Conservation (phyloP, 2,797 vertebrate genomes). For the Spinibarbus caldwelli region DNA sequence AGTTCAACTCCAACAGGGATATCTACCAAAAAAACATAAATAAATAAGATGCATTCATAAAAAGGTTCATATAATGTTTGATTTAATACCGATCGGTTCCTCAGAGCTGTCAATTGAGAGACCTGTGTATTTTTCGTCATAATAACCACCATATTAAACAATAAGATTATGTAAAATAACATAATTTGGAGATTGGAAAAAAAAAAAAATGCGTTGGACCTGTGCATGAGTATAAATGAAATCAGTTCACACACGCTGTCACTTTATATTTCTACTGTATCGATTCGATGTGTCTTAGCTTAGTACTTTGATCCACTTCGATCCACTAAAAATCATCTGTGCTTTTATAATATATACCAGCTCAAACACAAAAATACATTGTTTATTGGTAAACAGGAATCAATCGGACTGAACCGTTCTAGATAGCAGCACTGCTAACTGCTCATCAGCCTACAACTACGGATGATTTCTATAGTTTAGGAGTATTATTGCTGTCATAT, state of each 20-base stretch:
- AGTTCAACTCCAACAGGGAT: slow-evolving; percentile 91
- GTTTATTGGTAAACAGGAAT: neutral
- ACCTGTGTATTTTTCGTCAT: too few relatives aligned
- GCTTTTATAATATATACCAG: neutral
- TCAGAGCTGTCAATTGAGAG: neutral
- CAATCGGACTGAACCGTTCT: neutral
- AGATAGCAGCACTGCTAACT: slow-evolving; percentile 18
- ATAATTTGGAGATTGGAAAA: neutral
- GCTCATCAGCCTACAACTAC: neutral
- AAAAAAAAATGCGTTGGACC: neutral
- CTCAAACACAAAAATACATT: neutral
- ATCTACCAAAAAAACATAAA: slow-evolving; percentile 72
- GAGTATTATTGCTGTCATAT: neutral
- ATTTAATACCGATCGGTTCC: neutral
- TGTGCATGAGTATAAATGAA: neutral
- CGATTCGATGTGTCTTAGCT: slow-evolving; percentile 5
- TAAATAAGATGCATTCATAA: too few relatives aligned
- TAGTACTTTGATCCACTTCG: neutral
- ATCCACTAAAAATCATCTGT: neutral
- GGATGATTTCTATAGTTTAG: neutral
- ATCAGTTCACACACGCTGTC: neutral
- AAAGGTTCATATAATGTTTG: neutral
- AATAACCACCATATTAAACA: neutral
- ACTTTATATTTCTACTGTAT: neutral
- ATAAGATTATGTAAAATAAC: neutral